Percentiles rank a stretch among this genome's conserved stretches.
Conservation (phyloP, 2,888 invertebrate species). For the Zaprionus obscuricornis region DNA sequence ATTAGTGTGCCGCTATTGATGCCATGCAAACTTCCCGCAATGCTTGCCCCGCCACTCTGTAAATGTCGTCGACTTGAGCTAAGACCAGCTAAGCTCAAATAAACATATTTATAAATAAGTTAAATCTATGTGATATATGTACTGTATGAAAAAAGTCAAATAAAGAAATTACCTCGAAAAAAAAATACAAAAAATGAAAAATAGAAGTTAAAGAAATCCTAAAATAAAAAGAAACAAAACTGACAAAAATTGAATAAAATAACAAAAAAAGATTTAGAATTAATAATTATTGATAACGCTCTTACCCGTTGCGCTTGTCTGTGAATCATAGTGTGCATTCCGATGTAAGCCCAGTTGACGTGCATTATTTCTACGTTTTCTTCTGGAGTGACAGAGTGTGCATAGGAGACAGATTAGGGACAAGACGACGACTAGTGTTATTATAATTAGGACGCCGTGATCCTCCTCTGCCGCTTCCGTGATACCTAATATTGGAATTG, state of each 20-base stretch:
- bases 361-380: constrained; percentile 83
- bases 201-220: constrained; percentile 66
- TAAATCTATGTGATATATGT: too few species aligned
- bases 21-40: constrained; percentile 83
- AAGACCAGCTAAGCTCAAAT: constrained; percentile 74
- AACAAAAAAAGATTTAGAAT: not conserved
- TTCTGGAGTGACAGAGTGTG: constrained; percentile 84
- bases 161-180: constrained; percentile 44
- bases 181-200: constrained; percentile 32
- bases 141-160: not conserved
- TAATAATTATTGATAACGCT: not conserved
- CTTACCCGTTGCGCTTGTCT: constrained; percentile 84
- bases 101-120: not conserved
- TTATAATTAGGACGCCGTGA: constrained; percentile 84
- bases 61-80: constrained; percentile 84
- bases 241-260: constrained; percentile 38
- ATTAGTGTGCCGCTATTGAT: constrained; percentile 82
- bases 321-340: constrained; percentile 84
- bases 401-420: constrained; percentile 85
- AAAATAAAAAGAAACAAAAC: constrained; percentile 28
- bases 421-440: constrained; percentile 84
- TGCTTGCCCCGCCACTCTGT: constrained; percentile 82
- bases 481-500: constrained; percentile 75
- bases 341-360: constrained; percentile 83
- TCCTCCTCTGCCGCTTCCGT: constrained; percentile 84